Evolutionary conservation across 2,888 invertebrate genomes (phyloP).

Genomic region (Tryphoninae sp.): DNA sequence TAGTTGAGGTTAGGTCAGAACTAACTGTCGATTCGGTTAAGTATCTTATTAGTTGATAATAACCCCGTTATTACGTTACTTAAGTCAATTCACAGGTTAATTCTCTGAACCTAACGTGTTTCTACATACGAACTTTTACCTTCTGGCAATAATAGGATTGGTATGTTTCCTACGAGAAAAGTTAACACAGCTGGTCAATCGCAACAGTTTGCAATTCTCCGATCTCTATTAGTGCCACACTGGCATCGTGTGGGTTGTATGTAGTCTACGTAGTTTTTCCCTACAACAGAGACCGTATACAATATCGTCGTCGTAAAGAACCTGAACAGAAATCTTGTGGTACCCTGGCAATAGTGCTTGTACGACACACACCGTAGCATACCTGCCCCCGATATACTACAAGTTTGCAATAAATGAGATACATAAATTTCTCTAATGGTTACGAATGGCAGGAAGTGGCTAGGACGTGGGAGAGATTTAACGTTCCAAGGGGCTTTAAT

Average conservation of each 20-base stretch:
- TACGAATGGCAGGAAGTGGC: slow-evolving; percentile 65
- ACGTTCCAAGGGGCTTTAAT: slow-evolving; percentile 58
- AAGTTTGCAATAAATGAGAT: slow-evolving; percentile 60
- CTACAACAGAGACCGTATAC: slow-evolving; percentile 5
- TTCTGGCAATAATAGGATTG: not conserved
- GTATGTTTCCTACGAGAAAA: not conserved
- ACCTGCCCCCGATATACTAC: slow-evolving; percentile 52
- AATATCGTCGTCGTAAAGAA: slow-evolving; percentile 47
- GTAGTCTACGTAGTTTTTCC: slow-evolving; percentile 21
- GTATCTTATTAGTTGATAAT: too few species aligned
- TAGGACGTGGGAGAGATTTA: slow-evolving; percentile 63
- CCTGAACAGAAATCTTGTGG: slow-evolving; percentile 36
- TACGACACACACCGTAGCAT: slow-evolving; percentile 32
- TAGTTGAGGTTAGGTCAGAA: too few species aligned
- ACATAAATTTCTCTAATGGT: slow-evolving; percentile 65
- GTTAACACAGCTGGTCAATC: not conserved
- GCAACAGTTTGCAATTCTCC: slow-evolving; percentile 20
- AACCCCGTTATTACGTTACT: too few species aligned
- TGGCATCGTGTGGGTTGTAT: slow-evolving; percentile 2
- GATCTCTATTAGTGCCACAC: slow-evolving; percentile 28
- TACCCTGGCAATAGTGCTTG: slow-evolving; percentile 27
- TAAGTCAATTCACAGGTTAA: too few species aligned
- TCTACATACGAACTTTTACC: not conserved
- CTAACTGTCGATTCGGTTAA: too few species aligned
- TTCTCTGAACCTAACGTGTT: too few species aligned